Conservation (phyloP, 2,888 invertebrate species). For the Tachina fera region DNA sequence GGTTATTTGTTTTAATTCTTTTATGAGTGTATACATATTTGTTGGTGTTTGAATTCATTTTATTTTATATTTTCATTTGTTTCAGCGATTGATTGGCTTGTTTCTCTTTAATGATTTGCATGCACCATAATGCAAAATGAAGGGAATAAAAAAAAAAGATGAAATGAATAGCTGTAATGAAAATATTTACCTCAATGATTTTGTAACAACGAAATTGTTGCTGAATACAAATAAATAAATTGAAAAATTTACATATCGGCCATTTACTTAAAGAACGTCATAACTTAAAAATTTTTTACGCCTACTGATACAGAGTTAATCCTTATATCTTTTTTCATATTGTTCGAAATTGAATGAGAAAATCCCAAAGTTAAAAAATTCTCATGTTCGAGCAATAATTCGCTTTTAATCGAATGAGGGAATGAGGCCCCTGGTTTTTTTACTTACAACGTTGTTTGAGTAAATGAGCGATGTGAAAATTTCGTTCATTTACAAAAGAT, state of each 20-base stretch:
- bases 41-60: conserved; percentile 37
- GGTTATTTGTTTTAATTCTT: conserved; percentile 60
- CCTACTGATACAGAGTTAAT: too few species aligned
- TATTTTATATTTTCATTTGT: conserved; percentile 36
- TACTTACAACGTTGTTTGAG: too few species aligned
- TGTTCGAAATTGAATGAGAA: too few species aligned
- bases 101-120: conserved; percentile 45
- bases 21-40: conserved; percentile 7
- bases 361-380: too few species aligned
- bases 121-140: neutral
- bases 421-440: too few species aligned
- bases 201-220: conserved; percentile 16
- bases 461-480: too few species aligned
- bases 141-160: neutral
- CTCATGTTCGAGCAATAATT: too few species aligned
- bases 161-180: conserved; percentile 28
- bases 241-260: neutral
- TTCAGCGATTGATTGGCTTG: conserved; percentile 55
- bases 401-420: too few species aligned
- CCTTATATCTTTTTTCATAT: too few species aligned
- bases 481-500: too few species aligned
- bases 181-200: conserved; percentile 56
- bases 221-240: conserved; percentile 1
- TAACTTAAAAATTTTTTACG: too few species aligned
- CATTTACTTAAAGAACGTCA: too few species aligned